Evolutionary conservation across 2,888 invertebrate genomes (phyloP), one percentile per base, ranked within the genome.

Genomic region (Argyresthia albistria): DNA sequence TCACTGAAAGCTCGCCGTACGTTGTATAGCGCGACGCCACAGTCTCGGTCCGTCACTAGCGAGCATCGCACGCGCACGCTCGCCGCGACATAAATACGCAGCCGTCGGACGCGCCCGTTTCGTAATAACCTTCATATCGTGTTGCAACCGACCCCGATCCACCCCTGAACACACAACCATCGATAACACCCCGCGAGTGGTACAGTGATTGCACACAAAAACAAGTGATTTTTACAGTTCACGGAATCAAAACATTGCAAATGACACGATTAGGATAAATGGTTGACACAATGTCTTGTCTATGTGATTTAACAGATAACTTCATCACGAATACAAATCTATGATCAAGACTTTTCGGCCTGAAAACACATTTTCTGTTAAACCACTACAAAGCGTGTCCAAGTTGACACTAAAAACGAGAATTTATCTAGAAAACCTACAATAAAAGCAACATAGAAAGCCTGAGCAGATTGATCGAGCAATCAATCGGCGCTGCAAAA

Each of bases 381-480:
- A 2, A 6, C 25, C 25, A 25, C 25, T 25, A 25, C 25, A 25
- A 25, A 4, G 2, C 6, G 25, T 25, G 25, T 25, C 25, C 25
- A 6, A 25, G 6, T 25, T 25, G 25, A 25, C 25, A 25, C 25
- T 25, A 2, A 25, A 25, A 25, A 25, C 25, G 25, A 25, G 25
- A 25, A 25, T 25, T 25, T 25, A 25, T 25, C 3, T 6, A 25
- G 6, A 25, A 25, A 25, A 2, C 25, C 25, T 6, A 25, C 2
- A 25, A 45, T 4, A 45, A 15, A 43, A 4, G 8, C 15, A 14
- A 45, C 15, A 45, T 45, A 12, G 45, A 45, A 12, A 45, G 45
- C 6, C 4, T 60, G 64, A 64, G 66, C 63, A 78, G 77, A 82
- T 84, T 82, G 76, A 84, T 84, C 80, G 76, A 73, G 75, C 75